Conservation (phyloP, 2,113 vertebrate genomes). For the Parus major region DNA sequence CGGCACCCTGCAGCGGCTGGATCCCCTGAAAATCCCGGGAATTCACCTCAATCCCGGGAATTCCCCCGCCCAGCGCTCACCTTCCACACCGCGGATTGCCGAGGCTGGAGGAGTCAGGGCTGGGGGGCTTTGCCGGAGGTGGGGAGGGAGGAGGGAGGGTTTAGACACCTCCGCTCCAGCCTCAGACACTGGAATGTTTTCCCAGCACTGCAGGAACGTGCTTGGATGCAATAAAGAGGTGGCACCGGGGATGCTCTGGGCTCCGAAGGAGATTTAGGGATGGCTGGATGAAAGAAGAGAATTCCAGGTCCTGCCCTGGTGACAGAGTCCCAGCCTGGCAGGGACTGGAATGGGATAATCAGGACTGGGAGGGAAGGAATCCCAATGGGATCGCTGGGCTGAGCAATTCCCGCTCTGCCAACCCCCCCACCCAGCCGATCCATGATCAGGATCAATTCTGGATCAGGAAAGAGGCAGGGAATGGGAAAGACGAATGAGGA, state of each 20-base stretch:
- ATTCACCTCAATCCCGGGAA: not conserved
- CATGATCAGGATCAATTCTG: not conserved
- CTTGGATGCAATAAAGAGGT: not conserved
- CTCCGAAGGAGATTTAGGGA: accelerated
- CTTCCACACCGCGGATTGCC: accelerated
- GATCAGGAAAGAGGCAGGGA: not conserved
- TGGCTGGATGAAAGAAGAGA: accelerated
- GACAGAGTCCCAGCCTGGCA: not conserved
- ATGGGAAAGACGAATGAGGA: not conserved
- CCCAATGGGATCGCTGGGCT: accelerated
- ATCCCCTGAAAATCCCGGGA: not conserved
- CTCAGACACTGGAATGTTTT: not conserved
- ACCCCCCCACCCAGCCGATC: accelerated
- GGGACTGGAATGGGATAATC: not conserved
- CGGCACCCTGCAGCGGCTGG: not conserved
- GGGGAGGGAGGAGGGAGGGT: not conserved
- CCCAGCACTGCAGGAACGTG: not conserved
- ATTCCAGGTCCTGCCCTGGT: not conserved
- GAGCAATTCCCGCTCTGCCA: not conserved
- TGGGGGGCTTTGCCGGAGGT: not conserved
- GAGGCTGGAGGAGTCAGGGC: not conserved
- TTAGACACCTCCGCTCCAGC: not conserved
- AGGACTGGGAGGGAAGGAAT: not conserved
- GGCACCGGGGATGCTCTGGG: not conserved
- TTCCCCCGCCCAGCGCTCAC: not conserved